Base-by-base conservation (phyloP, 2,888 invertebrate genomes). In the Drosophila tanythrix region DNA sequence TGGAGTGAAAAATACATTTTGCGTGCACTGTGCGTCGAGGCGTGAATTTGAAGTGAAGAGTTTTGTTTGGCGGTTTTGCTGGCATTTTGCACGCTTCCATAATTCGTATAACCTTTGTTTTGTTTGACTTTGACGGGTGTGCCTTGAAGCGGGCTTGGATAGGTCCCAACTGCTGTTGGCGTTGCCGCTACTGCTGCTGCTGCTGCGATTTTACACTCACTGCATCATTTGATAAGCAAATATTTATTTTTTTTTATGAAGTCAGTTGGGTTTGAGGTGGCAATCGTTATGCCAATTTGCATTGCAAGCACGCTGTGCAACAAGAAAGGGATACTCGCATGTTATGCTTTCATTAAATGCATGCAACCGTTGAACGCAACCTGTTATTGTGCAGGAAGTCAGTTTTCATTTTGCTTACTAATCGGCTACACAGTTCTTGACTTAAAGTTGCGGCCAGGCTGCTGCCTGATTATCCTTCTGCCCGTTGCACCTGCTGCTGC, bases 91-190 rank as follows among this genome's bases (percentile, higher is more conserved):
- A 72, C 70, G 79, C 72, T 70, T 79, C 53, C 79, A 79, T 76
- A 79, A 79, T 72, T 79, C 67, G 65, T 40, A 63, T 61, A 76
- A 76, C 76, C 80, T 74, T 79, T 79, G 70, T 79, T 79, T 67
- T 76, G 67, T 66, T 79, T 79, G 80, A 64, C 73, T 79, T 79
- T 72, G 63, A 52, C 29, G 50, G 36, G 21, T 21, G 43, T 46
- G 46, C 46, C 25, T 46, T 3, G 46, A 25, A 46, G 25, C 46
- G 25, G 63, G 35, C 29, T 60, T 40, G 57, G 48, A 15, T 46
- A 46, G 46, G 15, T 25, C 25, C 8, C 25, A 46, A 13, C 52
- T 31, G 33, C 40, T 33, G 29, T 31, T 55, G 35, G 21, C n/a
- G 18, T 53, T 46, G 46, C 55, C 0, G 13, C 35, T 5, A 1